Percentiles rank a stretch among this genome's conserved stretches.
phyloP scores from a whole-genome alignment of 2,797 vertebrate genomes.

The Megaceryle alcyon region DNA sequence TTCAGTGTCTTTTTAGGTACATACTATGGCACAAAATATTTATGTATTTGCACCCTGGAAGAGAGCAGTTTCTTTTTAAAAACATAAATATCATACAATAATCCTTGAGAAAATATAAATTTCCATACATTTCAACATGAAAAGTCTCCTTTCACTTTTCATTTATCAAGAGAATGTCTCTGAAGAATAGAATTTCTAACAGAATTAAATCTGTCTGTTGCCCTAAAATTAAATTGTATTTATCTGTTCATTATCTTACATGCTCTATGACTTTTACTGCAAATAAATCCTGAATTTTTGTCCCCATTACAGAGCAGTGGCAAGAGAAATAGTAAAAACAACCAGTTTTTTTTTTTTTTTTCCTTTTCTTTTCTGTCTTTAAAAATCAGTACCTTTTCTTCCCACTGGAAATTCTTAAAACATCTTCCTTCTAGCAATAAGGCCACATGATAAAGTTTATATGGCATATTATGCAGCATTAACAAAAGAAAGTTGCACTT shows the following conservation, averaged over 20 bases:
- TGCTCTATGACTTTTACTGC: neutral
- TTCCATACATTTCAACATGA: constrained; percentile 1
- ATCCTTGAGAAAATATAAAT: neutral
- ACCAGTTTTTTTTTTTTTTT: neutral
- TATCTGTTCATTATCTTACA: accelerated
- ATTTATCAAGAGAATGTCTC: neutral
- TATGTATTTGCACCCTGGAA: neutral
- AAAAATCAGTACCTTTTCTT: neutral
- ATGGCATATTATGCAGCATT: neutral
- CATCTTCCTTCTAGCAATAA: neutral
- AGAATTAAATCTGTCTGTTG: neutral
- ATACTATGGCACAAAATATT: neutral
- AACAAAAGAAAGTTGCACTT: neutral
- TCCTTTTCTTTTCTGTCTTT: neutral
- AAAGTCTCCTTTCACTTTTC: neutral
- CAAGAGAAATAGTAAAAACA: neutral
- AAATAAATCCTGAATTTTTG: neutral
- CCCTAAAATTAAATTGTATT: constrained; percentile 15
- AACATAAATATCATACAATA: neutral
- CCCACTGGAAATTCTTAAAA: neutral
- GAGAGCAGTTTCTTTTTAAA: neutral
- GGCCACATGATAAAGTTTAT: neutral
- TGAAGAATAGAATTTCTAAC: neutral
- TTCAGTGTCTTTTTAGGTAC: neutral
- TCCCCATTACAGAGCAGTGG: neutral